These are phyloP conservation scores for Cistogaster globosa DNA, from an alignment of 2,888 invertebrate species.

Conservation along the genomic window DNA sequence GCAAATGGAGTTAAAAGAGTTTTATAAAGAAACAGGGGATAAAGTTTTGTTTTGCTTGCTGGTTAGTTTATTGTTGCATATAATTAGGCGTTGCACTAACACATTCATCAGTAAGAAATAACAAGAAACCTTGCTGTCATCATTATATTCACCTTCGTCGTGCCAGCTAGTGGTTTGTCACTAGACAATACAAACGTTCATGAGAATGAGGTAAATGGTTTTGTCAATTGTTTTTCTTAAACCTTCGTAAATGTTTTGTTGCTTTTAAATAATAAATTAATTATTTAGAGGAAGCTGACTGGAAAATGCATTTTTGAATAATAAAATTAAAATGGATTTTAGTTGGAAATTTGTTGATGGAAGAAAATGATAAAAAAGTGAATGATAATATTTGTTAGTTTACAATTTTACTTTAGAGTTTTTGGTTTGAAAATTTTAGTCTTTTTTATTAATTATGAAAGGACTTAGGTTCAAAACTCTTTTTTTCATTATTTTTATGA, in stretches of 20 bases:
- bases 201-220: background rate
- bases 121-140: slow-evolving; percentile 32
- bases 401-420: too few species aligned
- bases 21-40: background rate
- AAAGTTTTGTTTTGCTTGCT: slow-evolving; percentile 50
- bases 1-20: background rate
- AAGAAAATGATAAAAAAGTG: background rate
- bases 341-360: background rate
- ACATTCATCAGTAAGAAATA: slow-evolving; percentile 39
- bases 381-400: too few species aligned
- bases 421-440: too few species aligned
- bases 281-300: background rate
- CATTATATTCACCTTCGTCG: slow-evolving; percentile 40
- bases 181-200: slow-evolving; percentile 30
- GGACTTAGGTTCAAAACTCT: too few species aligned
- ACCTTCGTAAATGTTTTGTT: slow-evolving; percentile 26
- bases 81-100: slow-evolving; percentile 75
- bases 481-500: too few species aligned
- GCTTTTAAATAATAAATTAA: background rate
- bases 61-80: slow-evolving; percentile 73
- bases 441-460: too few species aligned
- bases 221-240: slow-evolving; percentile 20
- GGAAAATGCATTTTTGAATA: background rate
- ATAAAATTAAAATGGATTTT: background rate
- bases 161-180: slow-evolving; percentile 38